A percentile compares a stretch with the other conserved stretches of the same genome.
These are phyloP conservation scores for Crenuchus spilurus DNA, from an alignment of 2,797 vertebrate genomes.

Conservation along the genomic window DNA sequence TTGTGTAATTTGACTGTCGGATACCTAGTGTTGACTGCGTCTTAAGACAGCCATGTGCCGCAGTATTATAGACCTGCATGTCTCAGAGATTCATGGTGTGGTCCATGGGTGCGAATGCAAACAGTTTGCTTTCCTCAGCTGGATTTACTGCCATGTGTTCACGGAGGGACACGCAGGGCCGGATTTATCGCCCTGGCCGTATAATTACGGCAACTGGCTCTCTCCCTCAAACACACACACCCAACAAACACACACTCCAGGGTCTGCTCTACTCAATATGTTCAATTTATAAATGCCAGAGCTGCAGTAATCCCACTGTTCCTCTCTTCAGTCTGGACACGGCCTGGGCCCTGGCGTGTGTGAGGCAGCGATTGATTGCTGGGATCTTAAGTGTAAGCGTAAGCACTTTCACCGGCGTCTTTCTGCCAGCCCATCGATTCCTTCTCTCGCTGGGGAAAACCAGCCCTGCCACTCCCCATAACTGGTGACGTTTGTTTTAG, in stretches of 20 bases:
- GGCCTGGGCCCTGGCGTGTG: conserved; percentile 55
- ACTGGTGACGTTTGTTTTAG: conserved; percentile 73
- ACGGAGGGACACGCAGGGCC: conserved; percentile 59
- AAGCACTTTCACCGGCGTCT: conserved; percentile 72
- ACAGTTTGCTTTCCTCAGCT: conserved; percentile 59
- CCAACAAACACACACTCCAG: conserved; percentile 7
- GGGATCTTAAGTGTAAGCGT: conserved; percentile 73
- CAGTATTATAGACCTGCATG: not conserved
- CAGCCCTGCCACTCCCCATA: conserved; percentile 69
- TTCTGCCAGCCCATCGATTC: conserved; percentile 69
- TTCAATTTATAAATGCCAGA: conserved; percentile 79
- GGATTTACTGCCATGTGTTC: conserved; percentile 66
- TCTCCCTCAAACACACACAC: not conserved
- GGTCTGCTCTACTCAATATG: conserved; percentile 65
- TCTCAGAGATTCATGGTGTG: conserved; percentile 55
- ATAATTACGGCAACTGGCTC: conserved; percentile 73
- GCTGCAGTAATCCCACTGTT: conserved; percentile 72
- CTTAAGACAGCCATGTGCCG: not conserved
- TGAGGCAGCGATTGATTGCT: conserved; percentile 73
- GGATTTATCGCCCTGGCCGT: conserved; percentile 70
- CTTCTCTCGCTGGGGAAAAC: conserved; percentile 67
- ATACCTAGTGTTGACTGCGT: not conserved
- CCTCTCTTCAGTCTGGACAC: conserved; percentile 70
- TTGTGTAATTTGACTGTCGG: not conserved
- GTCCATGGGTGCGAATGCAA: conserved; percentile 53